Evolutionary conservation across 2,888 invertebrate species (phyloP), one percentile per base, ranked within the genome.

Genomic region (Hedychridium roseum): DNA sequence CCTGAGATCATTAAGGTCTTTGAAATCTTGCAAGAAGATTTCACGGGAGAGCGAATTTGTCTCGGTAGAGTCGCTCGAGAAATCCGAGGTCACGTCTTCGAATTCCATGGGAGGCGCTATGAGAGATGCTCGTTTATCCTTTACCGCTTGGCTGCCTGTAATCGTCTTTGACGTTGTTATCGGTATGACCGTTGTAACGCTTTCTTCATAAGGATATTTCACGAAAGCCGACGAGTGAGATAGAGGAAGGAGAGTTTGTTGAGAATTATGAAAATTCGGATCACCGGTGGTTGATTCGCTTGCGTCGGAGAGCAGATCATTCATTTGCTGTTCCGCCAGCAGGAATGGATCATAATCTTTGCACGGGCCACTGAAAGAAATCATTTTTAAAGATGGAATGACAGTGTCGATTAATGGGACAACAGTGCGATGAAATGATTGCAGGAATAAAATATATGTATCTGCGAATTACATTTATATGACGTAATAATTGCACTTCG

Each of bases 271-370:
- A n/a, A n/a, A n/a, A n/a, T 76, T 66, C 16, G 66, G 67, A 9
- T 28, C 36, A 11, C 5, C 23, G 16, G 72, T 67, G 37, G 79
- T n/a, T n/a, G n/a, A n/a, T n/a, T n/a, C 79, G 61, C 81, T 77
- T 43, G 86, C 85, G 61, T 87, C 86, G 50, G 87, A 87, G 80
- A 91, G 86, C 23, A 92, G 84, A 72, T 92, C 91, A 80, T 88
- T 87, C 81, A 92, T 86, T 80, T 92, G 92, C 57, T 87, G 87
- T 80, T 91, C 90, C 36, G 92, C 92, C 60, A 88, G 86, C 60
- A 86, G 80, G 79, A 90, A 91, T 39, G 92, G 92, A 79, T 92
- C 89, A 79, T 91, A 91, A 66, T 79, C 82, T 67, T 84, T 84
- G 62, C 48, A 43, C n/a, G 57, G 50, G 14, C 74, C 71, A 20